Percentiles rank a stretch among this genome's conserved stretches.
phyloP scores from a whole-genome alignment of 2,888 invertebrate species.

The Caenorhabditis afra region DNA sequence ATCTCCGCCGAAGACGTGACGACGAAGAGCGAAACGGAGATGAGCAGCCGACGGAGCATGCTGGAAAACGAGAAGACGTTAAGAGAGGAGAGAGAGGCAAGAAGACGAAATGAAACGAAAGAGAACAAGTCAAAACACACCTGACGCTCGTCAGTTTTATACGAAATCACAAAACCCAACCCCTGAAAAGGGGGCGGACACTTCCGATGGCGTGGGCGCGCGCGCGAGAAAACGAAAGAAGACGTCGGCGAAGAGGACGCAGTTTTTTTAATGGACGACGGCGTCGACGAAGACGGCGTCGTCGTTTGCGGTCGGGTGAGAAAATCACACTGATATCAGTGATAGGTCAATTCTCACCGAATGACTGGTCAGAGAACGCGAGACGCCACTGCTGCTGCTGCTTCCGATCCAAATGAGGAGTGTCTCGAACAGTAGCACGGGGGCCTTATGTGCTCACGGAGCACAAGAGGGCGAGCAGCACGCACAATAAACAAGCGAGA shows the following conservation, averaged over 20 bases:
- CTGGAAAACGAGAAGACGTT: background rate
- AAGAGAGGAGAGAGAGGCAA: background rate
- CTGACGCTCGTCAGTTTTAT: slow-evolving; percentile 25
- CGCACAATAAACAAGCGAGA: slow-evolving; percentile 47
- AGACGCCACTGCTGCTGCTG: no score
- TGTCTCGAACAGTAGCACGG: background rate
- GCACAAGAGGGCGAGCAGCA: slow-evolving; percentile 30
- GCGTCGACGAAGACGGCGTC: no score
- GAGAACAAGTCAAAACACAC: background rate
- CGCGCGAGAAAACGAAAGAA: slow-evolving; percentile 1
- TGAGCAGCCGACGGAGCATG: slow-evolving; percentile 20
- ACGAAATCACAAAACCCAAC: slow-evolving; percentile 16
- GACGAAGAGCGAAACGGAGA: slow-evolving; percentile 22
- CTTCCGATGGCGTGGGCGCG: background rate
- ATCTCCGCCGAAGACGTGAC: slow-evolving; percentile 23
- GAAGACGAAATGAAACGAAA: no score
- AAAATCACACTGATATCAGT: slow-evolving; percentile 34
- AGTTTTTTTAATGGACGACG: slow-evolving; percentile 2
- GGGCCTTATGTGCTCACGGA: slow-evolving; percentile 46
- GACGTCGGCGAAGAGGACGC: background rate
- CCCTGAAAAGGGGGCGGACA: slow-evolving; percentile 1
- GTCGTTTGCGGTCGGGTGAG: no score
- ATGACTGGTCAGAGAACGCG: slow-evolving; percentile 17
- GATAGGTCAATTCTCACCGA: slow-evolving; percentile 46
- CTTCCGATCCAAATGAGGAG: background rate